phyloP scores from a whole-genome alignment of 1,140 invertebrate genomes.

The Zaprionus taronus region DNA sequence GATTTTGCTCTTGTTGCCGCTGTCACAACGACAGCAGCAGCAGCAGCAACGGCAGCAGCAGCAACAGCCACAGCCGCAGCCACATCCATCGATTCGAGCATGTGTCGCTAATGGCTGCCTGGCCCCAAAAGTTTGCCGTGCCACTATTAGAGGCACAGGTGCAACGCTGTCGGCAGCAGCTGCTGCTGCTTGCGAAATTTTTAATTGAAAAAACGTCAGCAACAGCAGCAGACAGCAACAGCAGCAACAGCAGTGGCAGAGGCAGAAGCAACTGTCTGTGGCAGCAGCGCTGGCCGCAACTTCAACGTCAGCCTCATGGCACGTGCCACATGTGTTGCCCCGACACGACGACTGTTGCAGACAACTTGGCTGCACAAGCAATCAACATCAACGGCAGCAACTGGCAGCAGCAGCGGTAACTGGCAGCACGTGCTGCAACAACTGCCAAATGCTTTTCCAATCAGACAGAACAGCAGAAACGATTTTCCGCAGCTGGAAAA shows the following conservation, averaged over 20 bases:
- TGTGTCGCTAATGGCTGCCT: conserved; percentile 36
- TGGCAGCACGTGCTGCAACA: conserved; percentile 64
- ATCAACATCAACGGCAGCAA: conserved; percentile 46
- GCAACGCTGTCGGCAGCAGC: conserved; percentile 50
- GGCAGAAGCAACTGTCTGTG: conserved; percentile 47
- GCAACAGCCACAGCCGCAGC: conserved; percentile 5
- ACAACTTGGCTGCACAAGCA: conserved; percentile 51
- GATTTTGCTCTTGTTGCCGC: conserved; percentile 65
- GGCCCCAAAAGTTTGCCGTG: conserved; percentile 27
- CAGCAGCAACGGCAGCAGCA: conserved; percentile 4
- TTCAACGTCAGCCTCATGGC: conserved; percentile 48
- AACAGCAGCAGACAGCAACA: conserved; percentile 32
- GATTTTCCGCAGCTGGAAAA: conserved; percentile 62
- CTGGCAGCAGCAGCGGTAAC: conserved; percentile 32
- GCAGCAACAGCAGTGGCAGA: conserved; percentile 26
- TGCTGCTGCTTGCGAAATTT: conserved; percentile 73
- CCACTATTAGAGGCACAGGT: conserved; percentile 37
- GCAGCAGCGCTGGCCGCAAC: conserved; percentile 63
- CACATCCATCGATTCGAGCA: conserved; percentile 38
- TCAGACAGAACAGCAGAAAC: conserved; percentile 49
- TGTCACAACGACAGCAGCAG: conserved; percentile 12
- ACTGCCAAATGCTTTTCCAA: conserved; percentile 70
- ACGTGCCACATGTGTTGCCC: conserved; percentile 78
- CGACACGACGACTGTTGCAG: conserved; percentile 41
- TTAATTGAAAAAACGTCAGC: conserved; percentile 77